These are phyloP conservation scores for Pangasius djambal DNA, from an alignment of 2,797 vertebrate species.

Conservation along the genomic window DNA sequence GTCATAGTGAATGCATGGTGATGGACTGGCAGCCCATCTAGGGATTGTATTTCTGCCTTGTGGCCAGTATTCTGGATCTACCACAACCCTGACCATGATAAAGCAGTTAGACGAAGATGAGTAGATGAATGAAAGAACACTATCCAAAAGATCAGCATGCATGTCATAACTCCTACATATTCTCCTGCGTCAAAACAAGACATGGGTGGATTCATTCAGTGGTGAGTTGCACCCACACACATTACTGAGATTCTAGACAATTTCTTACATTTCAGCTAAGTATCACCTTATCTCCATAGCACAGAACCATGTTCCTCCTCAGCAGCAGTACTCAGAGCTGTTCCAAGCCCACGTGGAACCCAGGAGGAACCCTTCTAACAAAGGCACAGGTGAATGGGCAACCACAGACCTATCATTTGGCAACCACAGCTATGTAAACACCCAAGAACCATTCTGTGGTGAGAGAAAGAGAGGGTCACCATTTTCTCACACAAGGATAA, in stretches of 20 bases:
- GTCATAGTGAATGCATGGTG: not conserved
- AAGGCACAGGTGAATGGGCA: constrained; percentile 54
- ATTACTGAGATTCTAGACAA: constrained; percentile 27
- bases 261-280: not conserved
- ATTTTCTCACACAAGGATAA: constrained; percentile 21
- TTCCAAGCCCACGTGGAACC: constrained; percentile 37
- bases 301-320: not conserved
- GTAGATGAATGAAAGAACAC: not conserved
- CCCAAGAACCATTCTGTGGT: constrained; percentile 36
- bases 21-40: too few relatives aligned
- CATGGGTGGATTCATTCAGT: constrained; percentile 19
- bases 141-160: not conserved
- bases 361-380: constrained; percentile 26
- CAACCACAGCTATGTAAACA: constrained; percentile 50
- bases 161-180: not conserved
- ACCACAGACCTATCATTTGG: constrained; percentile 44
- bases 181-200: constrained; percentile 22
- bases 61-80: not conserved
- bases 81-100: not conserved
- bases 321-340: not conserved
- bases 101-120: not conserved
- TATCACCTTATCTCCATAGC: not conserved
- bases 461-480: constrained; percentile 9
- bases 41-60: not conserved
- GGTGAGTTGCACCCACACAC: constrained; percentile 24